Evolutionary conservation across 2,113 vertebrate species (phyloP).

Genomic region (Ciconia stormi): DNA sequence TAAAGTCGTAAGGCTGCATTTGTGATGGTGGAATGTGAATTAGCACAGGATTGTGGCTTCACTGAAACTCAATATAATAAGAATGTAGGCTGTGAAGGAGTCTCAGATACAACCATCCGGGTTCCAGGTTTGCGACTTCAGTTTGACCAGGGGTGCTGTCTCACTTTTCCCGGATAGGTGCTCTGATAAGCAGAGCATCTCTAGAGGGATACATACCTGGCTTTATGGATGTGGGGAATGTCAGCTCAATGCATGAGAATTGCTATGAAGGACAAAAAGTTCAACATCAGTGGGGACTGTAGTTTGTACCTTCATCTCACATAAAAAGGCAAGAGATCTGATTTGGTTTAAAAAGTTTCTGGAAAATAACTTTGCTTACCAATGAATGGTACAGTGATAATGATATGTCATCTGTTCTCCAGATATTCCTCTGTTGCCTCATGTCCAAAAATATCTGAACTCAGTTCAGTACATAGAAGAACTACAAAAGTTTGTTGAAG

Average conservation of each 20-base stretch:
- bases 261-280: background rate
- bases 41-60: background rate
- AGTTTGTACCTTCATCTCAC: background rate
- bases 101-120: background rate
- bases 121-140: background rate
- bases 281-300: background rate
- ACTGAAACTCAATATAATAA: background rate
- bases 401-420: constrained; percentile 36
- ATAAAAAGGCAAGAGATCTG: background rate
- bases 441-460: constrained; percentile 97
- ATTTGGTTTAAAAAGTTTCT: background rate
- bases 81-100: background rate
- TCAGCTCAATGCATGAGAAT: background rate
- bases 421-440: constrained; percentile 94
- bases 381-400: background rate
- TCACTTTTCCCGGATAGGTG: fast-evolving
- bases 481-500: constrained; percentile 98
- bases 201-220: background rate
- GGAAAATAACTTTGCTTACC: background rate
- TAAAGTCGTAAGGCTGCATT: background rate
- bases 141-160: fast-evolving
- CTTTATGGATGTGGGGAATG: background rate
- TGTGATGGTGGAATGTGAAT: background rate
- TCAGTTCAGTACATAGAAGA: constrained; percentile 98
- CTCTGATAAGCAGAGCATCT: background rate